Evolutionary conservation across 2,888 invertebrate species (phyloP).

Genomic region (Nineta flava): DNA sequence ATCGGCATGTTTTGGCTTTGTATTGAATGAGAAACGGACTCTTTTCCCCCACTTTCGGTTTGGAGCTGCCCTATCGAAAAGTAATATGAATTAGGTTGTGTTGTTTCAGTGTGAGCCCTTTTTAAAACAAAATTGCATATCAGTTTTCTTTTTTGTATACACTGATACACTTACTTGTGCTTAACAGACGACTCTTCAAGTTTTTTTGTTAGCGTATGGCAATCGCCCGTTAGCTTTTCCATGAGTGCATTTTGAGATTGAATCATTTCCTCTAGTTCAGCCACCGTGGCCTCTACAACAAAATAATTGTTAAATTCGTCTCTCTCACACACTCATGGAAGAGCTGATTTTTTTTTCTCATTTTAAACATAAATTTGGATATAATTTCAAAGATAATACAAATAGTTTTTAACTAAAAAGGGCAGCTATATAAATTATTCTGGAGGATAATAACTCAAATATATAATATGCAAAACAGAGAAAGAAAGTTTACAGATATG

Average conservation of each 20-base stretch:
- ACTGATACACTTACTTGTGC: constrained; percentile 57
- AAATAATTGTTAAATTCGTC: constrained; percentile 6
- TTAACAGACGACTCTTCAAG: constrained; percentile 75
- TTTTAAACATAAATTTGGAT: not conserved
- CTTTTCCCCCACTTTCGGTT: constrained; percentile 20
- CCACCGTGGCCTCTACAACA: constrained; percentile 72
- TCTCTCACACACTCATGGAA: constrained; percentile 35
- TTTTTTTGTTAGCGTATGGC: constrained; percentile 76
- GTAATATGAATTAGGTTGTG: constrained; percentile 3
- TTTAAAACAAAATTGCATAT: not conserved
- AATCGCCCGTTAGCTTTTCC: constrained; percentile 80
- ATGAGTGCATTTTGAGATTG: constrained; percentile 84
- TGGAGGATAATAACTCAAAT: too few relatives aligned
- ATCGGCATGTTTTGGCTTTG: constrained; percentile 29
- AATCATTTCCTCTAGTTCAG: constrained; percentile 79
- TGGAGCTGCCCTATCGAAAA: constrained; percentile 8
- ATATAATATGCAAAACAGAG: too few relatives aligned
- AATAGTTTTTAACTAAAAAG: not conserved
- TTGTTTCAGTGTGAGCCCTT: constrained; percentile 7
- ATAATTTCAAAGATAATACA: not conserved
- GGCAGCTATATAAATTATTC: too few relatives aligned
- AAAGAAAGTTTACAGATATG: too few relatives aligned
- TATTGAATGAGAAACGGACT: constrained; percentile 28
- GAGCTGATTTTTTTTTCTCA: constrained; percentile 2
- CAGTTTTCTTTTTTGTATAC: not conserved